phyloP scores from a whole-genome alignment of 2,797 vertebrate genomes.

The Cottoperca gobio region DNA sequence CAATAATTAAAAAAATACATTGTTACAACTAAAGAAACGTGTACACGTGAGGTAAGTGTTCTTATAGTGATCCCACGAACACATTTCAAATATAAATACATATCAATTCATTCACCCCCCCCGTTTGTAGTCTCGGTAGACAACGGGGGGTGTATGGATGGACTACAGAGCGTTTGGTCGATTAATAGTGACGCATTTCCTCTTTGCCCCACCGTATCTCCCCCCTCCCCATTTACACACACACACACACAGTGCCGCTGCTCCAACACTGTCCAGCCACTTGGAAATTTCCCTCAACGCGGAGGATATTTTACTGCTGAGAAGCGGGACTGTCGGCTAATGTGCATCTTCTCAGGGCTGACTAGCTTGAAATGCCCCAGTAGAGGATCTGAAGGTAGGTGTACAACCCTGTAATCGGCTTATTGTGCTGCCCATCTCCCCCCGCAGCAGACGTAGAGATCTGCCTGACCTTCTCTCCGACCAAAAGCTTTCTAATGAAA shows the following conservation, averaged over 20 bases:
- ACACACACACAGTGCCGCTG: slow-evolving; percentile 25
- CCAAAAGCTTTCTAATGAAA: slow-evolving; percentile 43
- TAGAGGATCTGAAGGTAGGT: slow-evolving; percentile 80
- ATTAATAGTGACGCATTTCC: slow-evolving; percentile 84
- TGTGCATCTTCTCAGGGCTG: slow-evolving; percentile 72
- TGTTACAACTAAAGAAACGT: neutral
- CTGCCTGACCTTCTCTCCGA: slow-evolving; percentile 63
- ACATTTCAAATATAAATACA: neutral
- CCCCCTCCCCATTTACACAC: slow-evolving; percentile 51
- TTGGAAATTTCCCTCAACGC: slow-evolving; percentile 75
- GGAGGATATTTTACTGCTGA: slow-evolving; percentile 72
- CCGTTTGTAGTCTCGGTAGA: slow-evolving; percentile 10
- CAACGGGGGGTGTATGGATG: neutral
- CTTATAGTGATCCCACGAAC: neutral
- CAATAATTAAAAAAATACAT: neutral
- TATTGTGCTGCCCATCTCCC: slow-evolving; percentile 53
- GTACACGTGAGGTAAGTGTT: neutral
- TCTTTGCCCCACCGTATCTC: slow-evolving; percentile 60
- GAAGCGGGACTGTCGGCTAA: slow-evolving; percentile 69
- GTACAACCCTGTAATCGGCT: slow-evolving; percentile 41
- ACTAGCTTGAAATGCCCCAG: slow-evolving; percentile 75
- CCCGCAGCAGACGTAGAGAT: slow-evolving; percentile 41
- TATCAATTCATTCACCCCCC: no score
- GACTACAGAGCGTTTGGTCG: slow-evolving; percentile 79
- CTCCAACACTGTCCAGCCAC: slow-evolving; percentile 62